Evolutionary conservation across 2,888 invertebrate species (phyloP).

Genomic region (Pinctada fucata): DNA sequence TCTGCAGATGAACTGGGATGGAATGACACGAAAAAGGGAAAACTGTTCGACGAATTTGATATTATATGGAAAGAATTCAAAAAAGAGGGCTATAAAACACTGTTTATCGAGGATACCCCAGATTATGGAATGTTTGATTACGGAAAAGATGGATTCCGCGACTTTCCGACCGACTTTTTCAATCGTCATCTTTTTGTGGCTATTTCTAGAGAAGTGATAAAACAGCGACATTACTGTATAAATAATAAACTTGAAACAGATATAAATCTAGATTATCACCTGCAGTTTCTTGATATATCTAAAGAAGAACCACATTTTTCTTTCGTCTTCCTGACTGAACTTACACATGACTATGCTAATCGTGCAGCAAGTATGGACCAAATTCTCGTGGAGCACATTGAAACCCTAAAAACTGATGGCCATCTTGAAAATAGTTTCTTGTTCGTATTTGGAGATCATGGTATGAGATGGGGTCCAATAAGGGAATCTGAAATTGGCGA

Average conservation of each 20-base stretch:
- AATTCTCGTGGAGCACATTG: conserved; percentile 9
- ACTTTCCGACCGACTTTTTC: conserved; percentile 90
- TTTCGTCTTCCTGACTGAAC: conserved; percentile 19
- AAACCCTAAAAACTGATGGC: neutral
- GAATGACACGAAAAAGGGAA: conserved; percentile 75
- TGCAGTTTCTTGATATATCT: conserved; percentile 20
- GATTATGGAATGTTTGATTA: conserved; percentile 89
- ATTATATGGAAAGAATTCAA: conserved; percentile 91
- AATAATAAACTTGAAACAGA: conserved; percentile 77
- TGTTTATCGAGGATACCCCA: conserved; percentile 89
- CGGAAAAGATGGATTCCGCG: conserved; percentile 85
- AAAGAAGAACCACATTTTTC: conserved; percentile 23
- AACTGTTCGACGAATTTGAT: conserved; percentile 84
- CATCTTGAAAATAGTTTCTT: conserved; percentile 24
- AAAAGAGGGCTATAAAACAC: conserved; percentile 85
- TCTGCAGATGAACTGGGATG: conserved; percentile 59
- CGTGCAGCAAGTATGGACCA: conserved; percentile 20
- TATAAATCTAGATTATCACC: conserved; percentile 24
- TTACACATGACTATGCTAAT: conserved; percentile 25
- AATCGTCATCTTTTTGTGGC: conserved; percentile 85
- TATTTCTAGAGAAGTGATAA: conserved; percentile 67
- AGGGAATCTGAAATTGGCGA: conserved; percentile 27
- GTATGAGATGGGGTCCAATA: conserved; percentile 21
- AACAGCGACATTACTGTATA: conserved; percentile 77
- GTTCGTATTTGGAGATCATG: conserved; percentile 37